Conservation (phyloP, 2,888 invertebrate species). For the Pyrocoelia pectoralis region DNA sequence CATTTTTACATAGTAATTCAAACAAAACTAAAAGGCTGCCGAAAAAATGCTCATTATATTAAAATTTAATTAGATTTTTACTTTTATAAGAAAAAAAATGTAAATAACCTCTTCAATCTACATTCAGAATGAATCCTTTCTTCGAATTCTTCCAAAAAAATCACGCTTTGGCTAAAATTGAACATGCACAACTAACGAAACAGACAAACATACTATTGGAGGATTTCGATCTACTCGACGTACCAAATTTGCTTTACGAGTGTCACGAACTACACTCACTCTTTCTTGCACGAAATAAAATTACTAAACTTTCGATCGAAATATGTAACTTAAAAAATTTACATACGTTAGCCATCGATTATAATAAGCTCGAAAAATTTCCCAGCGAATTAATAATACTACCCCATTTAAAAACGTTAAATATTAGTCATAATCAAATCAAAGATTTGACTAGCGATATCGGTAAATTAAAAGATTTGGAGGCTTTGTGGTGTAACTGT, state of each 20-base stretch:
- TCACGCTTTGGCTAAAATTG: slow-evolving; percentile 72
- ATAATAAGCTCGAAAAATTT: slow-evolving; percentile 68
- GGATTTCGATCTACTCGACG: slow-evolving; percentile 68
- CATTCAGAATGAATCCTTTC: slow-evolving; percentile 66
- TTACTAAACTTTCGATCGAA: slow-evolving; percentile 63
- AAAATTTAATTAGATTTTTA: no score
- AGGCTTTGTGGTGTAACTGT: slow-evolving; percentile 74
- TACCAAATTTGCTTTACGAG: slow-evolving; percentile 66
- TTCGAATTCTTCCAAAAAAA: slow-evolving; percentile 74
- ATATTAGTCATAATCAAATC: slow-evolving; percentile 73
- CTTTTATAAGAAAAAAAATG: no score
- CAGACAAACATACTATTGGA: slow-evolving; percentile 69
- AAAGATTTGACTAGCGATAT: slow-evolving; percentile 66
- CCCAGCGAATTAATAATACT: slow-evolving; percentile 68
- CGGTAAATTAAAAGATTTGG: slow-evolving; percentile 66
- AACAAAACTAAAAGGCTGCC: no score
- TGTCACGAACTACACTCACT: slow-evolving; percentile 68
- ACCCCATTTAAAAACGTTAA: slow-evolving; percentile 67
- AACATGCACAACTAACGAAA: slow-evolving; percentile 68
- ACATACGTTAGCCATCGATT: slow-evolving; percentile 70
- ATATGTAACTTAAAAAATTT: slow-evolving; percentile 65
- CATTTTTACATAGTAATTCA: no score
- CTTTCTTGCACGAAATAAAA: slow-evolving; percentile 71
- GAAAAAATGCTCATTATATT: no score
- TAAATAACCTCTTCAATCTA: background rate